These are phyloP conservation scores for Poecilobothrus nobilitatus DNA, from an alignment of 2,888 invertebrate species.

Conservation along the genomic window DNA sequence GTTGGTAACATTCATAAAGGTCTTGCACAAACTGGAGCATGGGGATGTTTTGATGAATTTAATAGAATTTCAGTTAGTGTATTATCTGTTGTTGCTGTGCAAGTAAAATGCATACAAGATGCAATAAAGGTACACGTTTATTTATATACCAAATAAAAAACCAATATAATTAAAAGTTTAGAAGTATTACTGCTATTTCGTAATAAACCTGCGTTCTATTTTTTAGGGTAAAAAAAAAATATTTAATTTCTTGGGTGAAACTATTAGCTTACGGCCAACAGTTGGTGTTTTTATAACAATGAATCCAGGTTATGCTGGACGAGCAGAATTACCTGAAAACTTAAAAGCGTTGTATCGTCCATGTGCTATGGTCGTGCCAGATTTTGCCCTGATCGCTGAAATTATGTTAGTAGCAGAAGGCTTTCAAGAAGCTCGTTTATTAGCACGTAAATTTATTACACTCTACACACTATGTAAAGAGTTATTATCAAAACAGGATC, in stretches of 20 bases:
- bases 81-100: conserved; percentile 89
- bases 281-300: conserved; percentile 92
- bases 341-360: conserved; percentile 67
- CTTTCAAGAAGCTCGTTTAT: conserved; percentile 79
- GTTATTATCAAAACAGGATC: conserved; percentile 86
- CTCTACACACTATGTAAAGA: conserved; percentile 84
- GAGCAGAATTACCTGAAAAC: conserved; percentile 83
- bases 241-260: conserved; percentile 80
- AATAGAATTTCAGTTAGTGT: conserved; percentile 93
- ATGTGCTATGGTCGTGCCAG: conserved; percentile 94
- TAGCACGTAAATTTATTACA: conserved; percentile 90
- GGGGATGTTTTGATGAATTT: conserved; percentile 97
- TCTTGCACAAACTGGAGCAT: conserved; percentile 59
- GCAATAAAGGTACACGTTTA: conserved; percentile 57
- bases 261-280: conserved; percentile 62
- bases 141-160: neutral
- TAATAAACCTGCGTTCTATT: neutral
- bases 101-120: conserved; percentile 78
- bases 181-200: too few species aligned
- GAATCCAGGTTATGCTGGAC: conserved; percentile 93
- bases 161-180: neutral
- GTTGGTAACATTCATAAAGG: conserved; percentile 92
- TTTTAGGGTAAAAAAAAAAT: conserved; percentile 55
- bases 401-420: conserved; percentile 96
- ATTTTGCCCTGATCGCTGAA: conserved; percentile 91